phyloP scores from a whole-genome alignment of 1,140 invertebrate species.

The Drosophila albomicans region DNA sequence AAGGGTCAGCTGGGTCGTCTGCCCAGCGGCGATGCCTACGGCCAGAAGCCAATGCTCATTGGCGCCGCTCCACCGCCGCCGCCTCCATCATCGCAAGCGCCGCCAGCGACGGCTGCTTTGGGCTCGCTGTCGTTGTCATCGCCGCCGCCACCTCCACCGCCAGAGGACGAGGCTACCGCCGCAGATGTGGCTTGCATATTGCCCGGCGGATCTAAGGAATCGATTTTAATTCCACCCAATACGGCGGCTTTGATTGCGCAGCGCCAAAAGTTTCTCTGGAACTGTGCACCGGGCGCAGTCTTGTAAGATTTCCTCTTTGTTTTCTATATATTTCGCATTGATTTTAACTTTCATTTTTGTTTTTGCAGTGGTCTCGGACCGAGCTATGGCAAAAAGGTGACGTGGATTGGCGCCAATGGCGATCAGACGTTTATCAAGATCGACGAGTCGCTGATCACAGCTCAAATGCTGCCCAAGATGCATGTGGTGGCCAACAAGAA shows the following conservation, averaged over 20 bases:
- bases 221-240: conserved; percentile 58
- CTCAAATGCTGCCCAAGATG: conserved; percentile 92
- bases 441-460: conserved; percentile 96
- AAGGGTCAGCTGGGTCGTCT: conserved; percentile 95
- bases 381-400: conserved; percentile 92
- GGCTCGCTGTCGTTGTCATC: conserved; percentile 16
- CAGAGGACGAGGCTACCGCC: conserved; percentile 11
- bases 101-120: conserved; percentile 17
- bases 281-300: conserved; percentile 92
- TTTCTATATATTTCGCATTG: too few relatives aligned
- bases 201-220: conserved; percentile 70
- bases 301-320: conserved; percentile 84
- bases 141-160: conserved; percentile 64
- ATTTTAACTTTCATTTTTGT: too few relatives aligned
- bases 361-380: conserved; percentile 88
- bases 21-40: conserved; percentile 67
- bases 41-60: conserved; percentile 66
- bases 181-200: conserved; percentile 41
- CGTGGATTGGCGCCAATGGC: conserved; percentile 96
- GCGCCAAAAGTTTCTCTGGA: conserved; percentile 88
- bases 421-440: conserved; percentile 98
- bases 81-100: conserved; percentile 21
- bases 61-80: conserved; percentile 24
- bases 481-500: conserved; percentile 95
- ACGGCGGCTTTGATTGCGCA: conserved; percentile 60